Evolutionary conservation across 2,888 invertebrate species (phyloP).

Genomic region (Lucinisca nassula): DNA sequence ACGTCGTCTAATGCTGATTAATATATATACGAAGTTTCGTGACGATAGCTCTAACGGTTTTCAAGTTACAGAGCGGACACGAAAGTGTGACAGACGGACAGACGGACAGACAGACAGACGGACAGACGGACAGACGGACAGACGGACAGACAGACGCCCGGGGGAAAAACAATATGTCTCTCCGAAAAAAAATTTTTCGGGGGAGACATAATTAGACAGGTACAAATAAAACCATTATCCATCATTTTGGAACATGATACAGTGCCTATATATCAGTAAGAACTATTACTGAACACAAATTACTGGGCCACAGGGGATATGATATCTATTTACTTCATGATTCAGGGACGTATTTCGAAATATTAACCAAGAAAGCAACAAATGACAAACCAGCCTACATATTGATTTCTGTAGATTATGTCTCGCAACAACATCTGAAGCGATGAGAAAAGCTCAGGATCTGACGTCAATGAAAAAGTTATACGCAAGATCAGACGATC

Average conservation of each 20-base stretch:
- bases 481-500: not conserved
- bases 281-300: not conserved
- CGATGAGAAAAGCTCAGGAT: not conserved
- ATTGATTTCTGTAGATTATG: constrained; percentile 11
- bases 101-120: too few relatives aligned
- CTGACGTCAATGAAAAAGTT: not conserved
- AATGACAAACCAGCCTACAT: constrained; percentile 4
- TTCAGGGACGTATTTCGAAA: not conserved
- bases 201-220: too few relatives aligned
- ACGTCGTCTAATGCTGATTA: too few relatives aligned
- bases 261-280: not conserved
- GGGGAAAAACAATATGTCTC: too few relatives aligned
- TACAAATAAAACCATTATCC: constrained; percentile 1
- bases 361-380: constrained; percentile 1
- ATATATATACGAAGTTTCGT: too few relatives aligned
- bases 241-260: not conserved
- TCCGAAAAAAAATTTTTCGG: too few relatives aligned
- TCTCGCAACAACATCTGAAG: not conserved
- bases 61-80: too few relatives aligned
- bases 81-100: too few relatives aligned
- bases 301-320: not conserved
- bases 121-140: too few relatives aligned
- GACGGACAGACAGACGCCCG: too few relatives aligned
- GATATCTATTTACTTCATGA: not conserved
- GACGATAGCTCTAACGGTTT: too few relatives aligned